Percentiles rank a stretch among this genome's conserved stretches.
Evolutionary conservation across 2,113 vertebrate genomes (phyloP).

Genomic region (Embiotoca jacksoni): DNA sequence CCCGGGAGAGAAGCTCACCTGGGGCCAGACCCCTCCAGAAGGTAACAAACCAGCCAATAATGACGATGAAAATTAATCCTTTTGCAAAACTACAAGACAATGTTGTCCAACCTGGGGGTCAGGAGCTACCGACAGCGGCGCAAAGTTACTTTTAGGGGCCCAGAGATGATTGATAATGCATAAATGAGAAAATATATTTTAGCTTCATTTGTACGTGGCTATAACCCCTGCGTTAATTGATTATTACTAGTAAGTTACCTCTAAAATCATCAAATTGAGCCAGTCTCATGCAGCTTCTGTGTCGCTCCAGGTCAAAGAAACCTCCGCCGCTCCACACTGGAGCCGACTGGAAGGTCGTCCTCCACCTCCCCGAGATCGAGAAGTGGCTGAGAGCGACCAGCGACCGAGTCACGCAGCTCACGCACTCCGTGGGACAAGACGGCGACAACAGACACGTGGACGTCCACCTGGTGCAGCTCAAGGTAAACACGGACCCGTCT

Average conservation of each 20-base stretch:
- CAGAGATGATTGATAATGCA: no score
- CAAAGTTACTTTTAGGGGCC: no score
- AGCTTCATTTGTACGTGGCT: no score
- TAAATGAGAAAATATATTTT: no score
- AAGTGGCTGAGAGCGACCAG: constrained; percentile 94
- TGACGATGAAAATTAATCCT: not conserved
- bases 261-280: no score
- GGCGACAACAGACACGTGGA: constrained; percentile 91
- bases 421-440: constrained; percentile 94
- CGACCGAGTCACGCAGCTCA: constrained; percentile 92
- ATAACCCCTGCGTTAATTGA: no score
- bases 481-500: constrained; percentile 84
- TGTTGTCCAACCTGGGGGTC: no score
- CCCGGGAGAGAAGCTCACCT: constrained; percentile 7
- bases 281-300: not conserved
- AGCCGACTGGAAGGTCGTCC: constrained; percentile 97
- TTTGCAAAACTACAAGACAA: no score
- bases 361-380: constrained; percentile 97
- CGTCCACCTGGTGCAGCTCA: constrained; percentile 96
- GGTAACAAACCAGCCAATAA: constrained; percentile 29
- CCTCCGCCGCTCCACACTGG: constrained; percentile 94
- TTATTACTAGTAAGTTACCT: no score
- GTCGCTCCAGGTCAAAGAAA: constrained; percentile 80
- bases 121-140: no score
- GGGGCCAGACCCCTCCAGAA: constrained; percentile 31